phyloP scores from a whole-genome alignment of 2,113 vertebrate species.

The Garra rufa region DNA sequence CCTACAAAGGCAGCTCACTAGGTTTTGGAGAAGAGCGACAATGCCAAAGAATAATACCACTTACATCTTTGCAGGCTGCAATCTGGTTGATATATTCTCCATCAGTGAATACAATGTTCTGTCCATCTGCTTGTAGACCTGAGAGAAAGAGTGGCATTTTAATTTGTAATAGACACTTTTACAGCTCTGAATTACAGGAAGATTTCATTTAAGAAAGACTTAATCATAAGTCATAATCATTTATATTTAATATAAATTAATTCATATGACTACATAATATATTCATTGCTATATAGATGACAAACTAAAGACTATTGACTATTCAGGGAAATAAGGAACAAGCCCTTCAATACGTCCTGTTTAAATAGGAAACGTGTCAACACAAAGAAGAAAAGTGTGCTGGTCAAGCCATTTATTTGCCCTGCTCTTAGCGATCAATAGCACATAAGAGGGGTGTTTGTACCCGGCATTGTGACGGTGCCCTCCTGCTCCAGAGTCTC shows the following conservation, averaged over 20 bases:
- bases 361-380: neutral
- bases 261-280: neutral
- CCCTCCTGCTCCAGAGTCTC: constrained; percentile 97
- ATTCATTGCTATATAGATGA: neutral
- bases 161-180: neutral
- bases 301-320: neutral
- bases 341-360: neutral
- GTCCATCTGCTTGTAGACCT: constrained; percentile 94
- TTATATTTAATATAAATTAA: neutral
- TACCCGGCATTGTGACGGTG: constrained; percentile 92
- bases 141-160: constrained; percentile 34
- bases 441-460: constrained; percentile 17
- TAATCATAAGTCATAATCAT: neutral
- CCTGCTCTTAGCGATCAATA: neutral
- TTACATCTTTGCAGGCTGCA: constrained; percentile 97
- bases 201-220: neutral
- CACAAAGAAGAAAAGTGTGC: neutral
- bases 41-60: constrained; percentile 43
- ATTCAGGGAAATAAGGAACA: neutral
- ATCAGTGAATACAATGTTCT: constrained; percentile 98
- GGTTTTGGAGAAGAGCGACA: neutral
- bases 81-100: constrained; percentile 99
- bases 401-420: neutral
- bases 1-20: neutral
- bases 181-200: constrained; percentile 4